Evolutionary conservation across 2,797 vertebrate species (phyloP), one percentile per base, ranked within the genome.

Genomic region (Myioborus miniatus): DNA sequence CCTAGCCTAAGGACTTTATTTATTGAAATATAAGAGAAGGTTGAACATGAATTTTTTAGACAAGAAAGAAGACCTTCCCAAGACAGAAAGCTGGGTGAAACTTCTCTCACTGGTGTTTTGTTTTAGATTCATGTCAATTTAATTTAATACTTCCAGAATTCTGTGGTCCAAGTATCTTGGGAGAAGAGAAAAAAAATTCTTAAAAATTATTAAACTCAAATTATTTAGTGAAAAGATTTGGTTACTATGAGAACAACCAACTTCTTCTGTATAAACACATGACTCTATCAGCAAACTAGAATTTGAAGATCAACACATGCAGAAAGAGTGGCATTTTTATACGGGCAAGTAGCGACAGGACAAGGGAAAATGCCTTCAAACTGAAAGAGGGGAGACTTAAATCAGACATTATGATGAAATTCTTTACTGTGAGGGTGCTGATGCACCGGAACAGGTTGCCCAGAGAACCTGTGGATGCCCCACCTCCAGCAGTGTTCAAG

Each of bases 401-500:
- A 26, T 30, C 24, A 43, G 8, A 4, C n/a, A 29, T n/a, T 69
- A 56, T 10, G 8, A 62, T 16, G 4, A 29, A 44, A 69, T 44
- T 29, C 36, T 44, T 56, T 36, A 26, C 16, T 37, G 12, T 56
- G 29, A 69, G 8, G 20, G 29, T 44, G n/a, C 17, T 34, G 23
- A 76, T 36, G 2, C 23, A 63, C 27, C 6, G 20, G 26, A 30
- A 37, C 7, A n/a, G 5, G n/a, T 2, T 44, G 23, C 24, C 16
- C 43, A 63, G 29, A 50, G 23, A 63, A 76, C 14, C 16, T 41
- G 27, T 9, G 13, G 16, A 37, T 29, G 9, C 2, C 32, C 8
- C 27, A 44, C 1, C 15, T 19, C 32, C 0, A 1, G 15, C 27
- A 50, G 13, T 19, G 11, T 11, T 49, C 32, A 56, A 26, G 14